Conservation (phyloP, 1,140 invertebrate species). For the Drosophila elegans region DNA sequence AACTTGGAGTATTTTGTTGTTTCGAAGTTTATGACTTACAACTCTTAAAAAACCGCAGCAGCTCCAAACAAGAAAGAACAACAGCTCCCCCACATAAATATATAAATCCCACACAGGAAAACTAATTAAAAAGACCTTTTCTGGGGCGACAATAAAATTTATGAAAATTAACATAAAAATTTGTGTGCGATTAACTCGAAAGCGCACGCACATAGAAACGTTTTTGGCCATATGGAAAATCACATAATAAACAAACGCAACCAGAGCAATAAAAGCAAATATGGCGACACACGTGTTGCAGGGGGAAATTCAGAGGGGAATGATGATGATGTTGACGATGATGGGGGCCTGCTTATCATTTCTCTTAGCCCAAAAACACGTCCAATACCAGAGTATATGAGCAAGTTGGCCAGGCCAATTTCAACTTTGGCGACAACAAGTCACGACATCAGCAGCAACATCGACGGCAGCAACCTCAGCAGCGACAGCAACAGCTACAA, state of each 20-base stretch:
- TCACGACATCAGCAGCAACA: slow-evolving; percentile 44
- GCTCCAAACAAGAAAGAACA: slow-evolving; percentile 5
- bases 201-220: slow-evolving; percentile 58
- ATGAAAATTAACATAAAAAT: slow-evolving; percentile 84
- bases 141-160: slow-evolving; percentile 81
- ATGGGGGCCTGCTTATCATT: slow-evolving; percentile 62
- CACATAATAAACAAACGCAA: slow-evolving; percentile 80
- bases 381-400: slow-evolving; percentile 20
- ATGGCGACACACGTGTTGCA: slow-evolving; percentile 65
- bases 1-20: slow-evolving; percentile 48
- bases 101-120: slow-evolving; percentile 69
- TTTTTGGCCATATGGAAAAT: slow-evolving; percentile 73
- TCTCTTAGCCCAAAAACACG: slow-evolving; percentile 26
- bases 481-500: slow-evolving; percentile 5
- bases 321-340: slow-evolving; percentile 44
- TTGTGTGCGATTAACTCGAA: slow-evolving; percentile 77
- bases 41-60: slow-evolving; percentile 68
- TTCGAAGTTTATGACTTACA: slow-evolving; percentile 68
- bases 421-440: slow-evolving; percentile 58
- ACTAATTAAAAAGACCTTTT: slow-evolving; percentile 80
- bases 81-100: slow-evolving; percentile 46
- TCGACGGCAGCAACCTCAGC: slow-evolving; percentile 4
- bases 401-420: slow-evolving; percentile 42
- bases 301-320: slow-evolving; percentile 7
- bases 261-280: slow-evolving; percentile 78